Base-by-base conservation (phyloP, 2,797 vertebrate genomes). In the Poecilia gillii region DNA sequence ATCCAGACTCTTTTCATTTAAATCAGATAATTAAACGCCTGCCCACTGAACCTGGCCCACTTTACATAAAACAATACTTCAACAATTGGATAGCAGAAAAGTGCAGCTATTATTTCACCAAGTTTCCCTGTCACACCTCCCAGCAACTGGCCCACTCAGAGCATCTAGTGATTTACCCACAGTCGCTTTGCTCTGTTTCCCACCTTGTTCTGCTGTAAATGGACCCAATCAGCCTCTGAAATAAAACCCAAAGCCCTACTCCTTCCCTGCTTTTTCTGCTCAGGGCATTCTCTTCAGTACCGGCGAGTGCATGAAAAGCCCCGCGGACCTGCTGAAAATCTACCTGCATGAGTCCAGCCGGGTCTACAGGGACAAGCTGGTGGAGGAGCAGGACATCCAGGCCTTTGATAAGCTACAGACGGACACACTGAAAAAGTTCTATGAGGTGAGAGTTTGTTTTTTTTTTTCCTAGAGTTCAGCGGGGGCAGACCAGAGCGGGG, bases 201-300 rank as follows among this genome's bases (percentile, higher is more conserved):
- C 64, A 84, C 75, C 79, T 82, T 76, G 66, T 83, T 83, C 72
- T 70, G 46, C 73, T 77, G 66, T 85, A 79, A 90, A 90, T 75
- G 57, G 74, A 16, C 77, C 74, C 75, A 89, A 82, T 85, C 78
- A 80, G 66, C 68, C 66, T 68, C 70, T 77, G 73, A 72, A 88
- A 82, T 88, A 75, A 85, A 84, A 81, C 62, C 76, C 28, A 72
- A 28, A 78, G 43, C 53, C 59, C 74, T 11, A 28, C 33, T 77
- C 68, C 51, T 68, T 53, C 49, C 47, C 41, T 16, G 20, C 36
- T 59, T 76, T 53, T 72, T 77, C 79, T 71, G 33, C 87, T 7
- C 92, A 99, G 98, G 98, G 98, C 76, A 90, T 99, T 84, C 95
- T 99, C 8, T 99, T 99, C 91, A 98, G 97, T 57, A 96, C 95